Evolutionary conservation across 2,797 vertebrate genomes (phyloP), one percentile per base, ranked within the genome.

Genomic region (Halcyon badia): DNA sequence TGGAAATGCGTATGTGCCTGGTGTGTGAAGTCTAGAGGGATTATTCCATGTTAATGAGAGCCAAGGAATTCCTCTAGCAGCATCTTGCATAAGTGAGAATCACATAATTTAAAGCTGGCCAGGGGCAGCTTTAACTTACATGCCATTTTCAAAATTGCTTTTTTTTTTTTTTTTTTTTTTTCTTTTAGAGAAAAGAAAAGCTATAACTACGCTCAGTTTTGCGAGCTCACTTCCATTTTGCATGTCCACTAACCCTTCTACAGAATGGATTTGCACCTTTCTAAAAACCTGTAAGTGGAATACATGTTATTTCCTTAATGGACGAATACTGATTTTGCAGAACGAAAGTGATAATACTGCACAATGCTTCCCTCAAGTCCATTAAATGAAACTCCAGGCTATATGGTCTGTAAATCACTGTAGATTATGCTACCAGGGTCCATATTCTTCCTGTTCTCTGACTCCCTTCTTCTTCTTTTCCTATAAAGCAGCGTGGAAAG

Each of bases 41-140:
- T 91, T 95, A 80, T 87, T 96, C 89, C 95, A 96, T 92, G 95
- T 92, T 98, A 98, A 98, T 97, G 96, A 98, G 96, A 97, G 90
- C 85, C 94, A 95, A 97, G 96, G 95, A 97, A 97, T 97, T 97
- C 92, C 90, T 97, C 85, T 80, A 95, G 85, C 96, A 97, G 81
- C 91, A 94, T 96, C 91, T 95, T 97, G 91, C 85, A 6, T 87
- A 98, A 97, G 96, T 96, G 97, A 95, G 94, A 98, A 97, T 97
- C 95, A 97, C 96, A 97, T 97, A 97, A 98, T 97, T 97, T 97
- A 97, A 96, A 97, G 84, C 92, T 96, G 96, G 78, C 90, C 92
- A 95, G 86, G 89, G 85, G 89, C 93, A 94, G 93, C 82, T 96
- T 92, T 94, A 89, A 95, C 78, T 97, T 93, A 76, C 58, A 93